A percentile compares a stretch with the other conserved stretches of the same genome.
Evolutionary conservation across 2,113 vertebrate species (phyloP).

Genomic region (Furnarius figulus): DNA sequence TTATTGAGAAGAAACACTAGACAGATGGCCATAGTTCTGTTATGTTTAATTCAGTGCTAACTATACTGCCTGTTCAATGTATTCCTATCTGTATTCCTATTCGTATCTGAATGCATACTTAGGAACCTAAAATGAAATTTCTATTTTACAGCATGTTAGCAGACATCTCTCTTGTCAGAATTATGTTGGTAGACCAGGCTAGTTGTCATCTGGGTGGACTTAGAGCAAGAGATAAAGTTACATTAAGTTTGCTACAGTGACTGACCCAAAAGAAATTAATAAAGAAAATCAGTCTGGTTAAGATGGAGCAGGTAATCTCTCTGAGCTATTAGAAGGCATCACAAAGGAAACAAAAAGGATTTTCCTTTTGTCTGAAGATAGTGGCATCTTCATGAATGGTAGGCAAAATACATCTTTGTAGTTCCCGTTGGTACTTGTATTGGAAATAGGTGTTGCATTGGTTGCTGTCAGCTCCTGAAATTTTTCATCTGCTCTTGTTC

Average conservation of each 20-base stretch:
- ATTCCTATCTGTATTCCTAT: not conserved
- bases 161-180: not conserved
- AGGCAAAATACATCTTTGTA: not conserved
- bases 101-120: not conserved
- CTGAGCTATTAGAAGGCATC: not conserved
- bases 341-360: not conserved
- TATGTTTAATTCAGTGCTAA: not conserved
- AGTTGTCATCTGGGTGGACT: not conserved
- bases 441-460: not conserved
- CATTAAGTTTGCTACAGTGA: not conserved
- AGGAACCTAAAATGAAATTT: not conserved
- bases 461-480: not conserved
- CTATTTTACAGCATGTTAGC: not conserved
- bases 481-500: not conserved
- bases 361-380: not conserved
- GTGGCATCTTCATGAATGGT: not conserved
- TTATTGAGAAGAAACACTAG: not conserved
- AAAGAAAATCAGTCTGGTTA: not conserved
- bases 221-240: not conserved
- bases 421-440: not conserved
- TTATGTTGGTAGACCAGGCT: not conserved
- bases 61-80: not conserved
- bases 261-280: not conserved
- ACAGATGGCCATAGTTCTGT: not conserved
- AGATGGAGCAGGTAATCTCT: not conserved